Base-by-base conservation (phyloP, 2,888 invertebrate species). In the Iphiclides podalirius region DNA sequence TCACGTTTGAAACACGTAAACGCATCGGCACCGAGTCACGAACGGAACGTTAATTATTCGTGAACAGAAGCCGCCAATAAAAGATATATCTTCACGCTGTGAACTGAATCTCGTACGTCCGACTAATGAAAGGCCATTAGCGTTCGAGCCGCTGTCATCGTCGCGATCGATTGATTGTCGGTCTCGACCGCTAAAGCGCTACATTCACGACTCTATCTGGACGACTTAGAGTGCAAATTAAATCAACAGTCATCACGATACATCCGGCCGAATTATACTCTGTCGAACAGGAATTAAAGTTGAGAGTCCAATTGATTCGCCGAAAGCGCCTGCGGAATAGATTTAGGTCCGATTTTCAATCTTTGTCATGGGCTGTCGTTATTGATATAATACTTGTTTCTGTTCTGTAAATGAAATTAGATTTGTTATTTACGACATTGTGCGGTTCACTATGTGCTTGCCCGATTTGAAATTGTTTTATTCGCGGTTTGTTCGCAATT, bases 61-160 rank as follows among this genome's bases (percentile, higher is more conserved):
- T 12, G 26, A 40, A 40, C 34, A 39, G 33, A 39, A 35, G 46
- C 23, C 14, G n/a, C 20, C 34, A 34, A 38, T 39, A 39, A 40
- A 47, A 40, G 11, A 9, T 35, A 35, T 35, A 23, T 47, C 26
- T 26, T 26, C 12, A 33, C 15, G 34, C 12, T 28, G 1, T 14
- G 23, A 23, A 16, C 41, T 35, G 41, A 14, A 14, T 28, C 36
- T 12, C 44, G 47, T 46, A 55, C 61, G 60, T 64, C 70, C 67
- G 70, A 73, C 78, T 83, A 79, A 83, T 80, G 78, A 74, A 67
- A 64, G 66, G 61, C 78, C 70, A 80, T 83, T 79, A 81, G 70
- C 72, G 76, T 65, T 57, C 75, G 64, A 68, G 64, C 65, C 66
- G 56, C 79, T 82, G 83, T 84, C 83, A 82, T 75, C 82, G 66